Conservation (phyloP, 1,140 invertebrate species). For the Euura saliciscinereae region DNA sequence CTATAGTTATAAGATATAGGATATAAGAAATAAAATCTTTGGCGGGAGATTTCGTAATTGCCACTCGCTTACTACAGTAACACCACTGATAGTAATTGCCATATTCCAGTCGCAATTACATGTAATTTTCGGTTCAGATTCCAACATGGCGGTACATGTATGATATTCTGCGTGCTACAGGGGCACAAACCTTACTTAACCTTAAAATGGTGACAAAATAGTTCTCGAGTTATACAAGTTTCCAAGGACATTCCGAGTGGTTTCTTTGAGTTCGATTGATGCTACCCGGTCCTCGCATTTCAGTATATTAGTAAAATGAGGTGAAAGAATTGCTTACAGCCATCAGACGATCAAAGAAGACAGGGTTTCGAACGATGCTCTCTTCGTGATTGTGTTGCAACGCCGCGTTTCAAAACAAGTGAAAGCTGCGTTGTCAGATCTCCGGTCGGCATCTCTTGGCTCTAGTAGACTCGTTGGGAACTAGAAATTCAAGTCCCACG, state of each 20-base stretch:
- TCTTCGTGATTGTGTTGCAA: slow-evolving; percentile 1
- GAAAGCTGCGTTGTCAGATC: slow-evolving; percentile 4
- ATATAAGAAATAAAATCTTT: too few relatives aligned
- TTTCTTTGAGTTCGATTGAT: background rate
- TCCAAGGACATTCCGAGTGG: background rate
- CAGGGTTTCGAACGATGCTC: slow-evolving; percentile 4
- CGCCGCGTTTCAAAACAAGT: slow-evolving; percentile 1
- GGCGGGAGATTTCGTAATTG: too few relatives aligned
- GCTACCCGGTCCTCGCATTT: background rate
- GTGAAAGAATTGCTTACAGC: background rate
- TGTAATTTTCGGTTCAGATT: background rate
- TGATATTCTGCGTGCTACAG: background rate
- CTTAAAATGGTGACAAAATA: background rate
- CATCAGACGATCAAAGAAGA: background rate
- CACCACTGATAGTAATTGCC: too few relatives aligned
- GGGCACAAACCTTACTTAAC: background rate
- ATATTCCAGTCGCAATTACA: too few relatives aligned
- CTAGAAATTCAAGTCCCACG: background rate
- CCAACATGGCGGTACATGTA: slow-evolving; percentile 6
- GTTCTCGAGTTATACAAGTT: background rate
- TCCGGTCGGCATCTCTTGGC: background rate
- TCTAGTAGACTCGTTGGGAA: background rate
- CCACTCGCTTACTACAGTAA: too few relatives aligned
- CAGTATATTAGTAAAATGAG: background rate
- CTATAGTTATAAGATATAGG: too few relatives aligned